phyloP scores from a whole-genome alignment of 2,113 vertebrate species.

The Xiphophorus maculatus region DNA sequence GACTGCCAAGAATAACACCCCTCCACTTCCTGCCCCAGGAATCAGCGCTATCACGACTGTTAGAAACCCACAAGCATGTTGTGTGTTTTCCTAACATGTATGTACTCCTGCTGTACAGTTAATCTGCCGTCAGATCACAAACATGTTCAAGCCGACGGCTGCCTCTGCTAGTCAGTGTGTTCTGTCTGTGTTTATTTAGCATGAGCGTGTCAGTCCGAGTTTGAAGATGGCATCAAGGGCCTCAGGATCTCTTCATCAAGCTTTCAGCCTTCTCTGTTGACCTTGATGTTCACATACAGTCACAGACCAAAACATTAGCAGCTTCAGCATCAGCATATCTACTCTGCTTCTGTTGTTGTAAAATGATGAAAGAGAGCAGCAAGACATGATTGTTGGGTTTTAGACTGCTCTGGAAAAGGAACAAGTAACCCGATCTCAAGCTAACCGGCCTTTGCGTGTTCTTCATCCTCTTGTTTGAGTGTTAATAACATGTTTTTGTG shows the following conservation, averaged over 20 bases:
- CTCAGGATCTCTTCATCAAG: conserved; percentile 34
- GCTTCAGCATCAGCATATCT: conserved; percentile 20
- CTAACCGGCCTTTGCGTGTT: neutral
- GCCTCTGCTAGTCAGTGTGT: conserved; percentile 9
- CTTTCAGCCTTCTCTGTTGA: conserved; percentile 37
- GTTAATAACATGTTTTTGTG: conserved; percentile 54
- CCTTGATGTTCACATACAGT: conserved; percentile 7
- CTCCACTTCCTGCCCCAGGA: conserved; percentile 42
- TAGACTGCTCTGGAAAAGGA: conserved; percentile 30
- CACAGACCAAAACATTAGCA: conserved; percentile 26
- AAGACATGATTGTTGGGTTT: conserved; percentile 16
- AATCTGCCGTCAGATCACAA: conserved; percentile 13
- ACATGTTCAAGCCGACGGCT: neutral
- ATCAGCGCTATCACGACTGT: conserved; percentile 24
- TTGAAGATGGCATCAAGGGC: conserved; percentile 23
- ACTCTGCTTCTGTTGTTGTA: conserved; percentile 17
- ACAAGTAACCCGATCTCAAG: neutral
- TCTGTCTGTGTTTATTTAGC: conserved; percentile 30
- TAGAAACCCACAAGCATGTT: conserved; percentile 19
- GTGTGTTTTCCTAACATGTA: conserved; percentile 6
- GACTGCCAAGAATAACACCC: conserved; percentile 50
- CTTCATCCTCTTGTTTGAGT: conserved; percentile 35
- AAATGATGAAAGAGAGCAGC: conserved; percentile 26
- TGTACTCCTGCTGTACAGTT: neutral
- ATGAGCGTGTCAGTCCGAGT: conserved; percentile 37